phyloP scores from a whole-genome alignment of 2,797 vertebrate genomes.

The Mareca penelope region DNA sequence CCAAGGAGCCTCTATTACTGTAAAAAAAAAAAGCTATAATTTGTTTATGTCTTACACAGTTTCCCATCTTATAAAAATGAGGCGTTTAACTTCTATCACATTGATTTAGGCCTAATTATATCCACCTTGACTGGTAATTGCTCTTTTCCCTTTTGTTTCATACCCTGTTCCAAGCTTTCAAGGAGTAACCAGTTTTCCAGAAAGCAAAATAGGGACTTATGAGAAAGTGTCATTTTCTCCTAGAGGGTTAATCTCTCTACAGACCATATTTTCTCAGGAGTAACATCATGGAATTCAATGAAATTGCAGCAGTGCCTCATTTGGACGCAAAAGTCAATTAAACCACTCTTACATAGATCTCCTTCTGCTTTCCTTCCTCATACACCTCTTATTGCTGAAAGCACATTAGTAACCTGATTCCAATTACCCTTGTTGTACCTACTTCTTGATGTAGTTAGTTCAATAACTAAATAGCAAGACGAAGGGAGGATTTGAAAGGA shows the following conservation, averaged over 20 bases:
- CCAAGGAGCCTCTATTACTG: background rate
- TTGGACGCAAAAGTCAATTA: background rate
- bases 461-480: background rate
- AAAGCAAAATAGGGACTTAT: background rate
- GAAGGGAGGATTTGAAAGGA: background rate
- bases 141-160: slow-evolving; percentile 10
- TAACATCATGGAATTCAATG: background rate
- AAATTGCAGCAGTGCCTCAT: background rate
- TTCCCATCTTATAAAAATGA: slow-evolving; percentile 35
- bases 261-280: background rate
- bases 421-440: background rate
- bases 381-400: background rate
- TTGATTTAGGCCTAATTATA: slow-evolving; percentile 40
- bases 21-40: background rate
- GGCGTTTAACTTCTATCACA: slow-evolving; percentile 40
- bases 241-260: background rate
- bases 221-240: background rate
- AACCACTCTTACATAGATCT: background rate
- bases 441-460: background rate
- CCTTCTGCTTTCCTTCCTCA: background rate
- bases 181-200: background rate
- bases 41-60: slow-evolving; percentile 28
- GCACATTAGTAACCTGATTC: background rate
- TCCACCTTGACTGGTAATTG: slow-evolving; percentile 39
- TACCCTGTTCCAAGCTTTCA: background rate